These are phyloP conservation scores for Onychorhynchus coronatus DNA, from an alignment of 2,113 vertebrate genomes.

Conservation along the genomic window DNA sequence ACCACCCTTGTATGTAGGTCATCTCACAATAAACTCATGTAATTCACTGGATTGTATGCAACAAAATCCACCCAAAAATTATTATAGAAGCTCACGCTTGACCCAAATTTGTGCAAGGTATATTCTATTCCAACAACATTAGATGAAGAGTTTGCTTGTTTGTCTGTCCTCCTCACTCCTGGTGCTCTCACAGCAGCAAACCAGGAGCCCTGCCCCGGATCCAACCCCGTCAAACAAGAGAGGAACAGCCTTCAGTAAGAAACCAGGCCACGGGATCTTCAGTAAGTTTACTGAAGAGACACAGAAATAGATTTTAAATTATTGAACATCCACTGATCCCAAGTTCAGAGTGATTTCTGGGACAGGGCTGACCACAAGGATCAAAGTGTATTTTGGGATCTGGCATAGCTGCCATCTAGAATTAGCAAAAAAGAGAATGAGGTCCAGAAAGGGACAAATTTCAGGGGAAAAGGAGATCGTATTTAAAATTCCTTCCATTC, in stretches of 20 bases:
- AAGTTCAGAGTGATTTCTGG: not conserved
- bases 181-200: not conserved
- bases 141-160: not conserved
- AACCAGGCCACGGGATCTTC: not conserved
- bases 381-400: not conserved
- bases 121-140: not conserved
- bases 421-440: not conserved
- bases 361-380: not conserved
- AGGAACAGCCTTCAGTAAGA: not conserved
- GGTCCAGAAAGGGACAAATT: not conserved
- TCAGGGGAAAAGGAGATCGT: not conserved
- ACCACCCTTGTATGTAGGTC: not conserved
- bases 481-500: conserved; percentile 44
- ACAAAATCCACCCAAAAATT: not conserved
- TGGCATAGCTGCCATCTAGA: not conserved
- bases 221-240: not conserved
- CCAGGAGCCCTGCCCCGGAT: not conserved
- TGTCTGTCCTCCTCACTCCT: not conserved
- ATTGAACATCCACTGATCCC: not conserved
- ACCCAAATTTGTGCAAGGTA: not conserved
- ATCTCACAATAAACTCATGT: not conserved
- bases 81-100: not conserved
- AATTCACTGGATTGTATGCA: not conserved
- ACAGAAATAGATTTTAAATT: not conserved
- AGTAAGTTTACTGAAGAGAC: not conserved